Evolutionary conservation across 2,113 vertebrate genomes (phyloP), one percentile per base, ranked within the genome.

Genomic region (Gasterosteus nipponicus): DNA sequence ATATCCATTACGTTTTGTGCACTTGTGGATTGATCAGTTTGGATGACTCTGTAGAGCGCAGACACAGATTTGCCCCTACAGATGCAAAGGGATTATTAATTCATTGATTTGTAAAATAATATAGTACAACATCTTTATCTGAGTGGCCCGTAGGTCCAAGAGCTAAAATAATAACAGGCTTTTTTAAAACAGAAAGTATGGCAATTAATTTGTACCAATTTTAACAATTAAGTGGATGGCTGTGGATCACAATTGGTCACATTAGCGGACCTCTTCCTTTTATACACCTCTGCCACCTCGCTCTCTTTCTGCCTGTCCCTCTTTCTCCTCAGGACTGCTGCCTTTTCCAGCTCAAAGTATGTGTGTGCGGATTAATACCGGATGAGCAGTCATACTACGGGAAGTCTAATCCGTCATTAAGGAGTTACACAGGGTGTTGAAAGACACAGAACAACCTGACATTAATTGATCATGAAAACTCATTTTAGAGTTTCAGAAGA

Each of bases 351-450:
- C 77, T 86, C 76, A 66, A 42, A 69, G 78, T 78, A 68, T 77
- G 65, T 38, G 41, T 59, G 75, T 56, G 64, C 19, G 84, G 87
- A 89, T 90, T 91, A 91, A 86, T 19, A 16, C 82, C 81, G 90
- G 84, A 85, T 91, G 89, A 91, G 89, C 82, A 84, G 86, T 87
- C 84, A 57, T 76, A 87, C 82, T 75, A 86, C 88, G 82, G 89
- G 84, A 89, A 82, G 79, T 75, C 82, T 91, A 91, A 89, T 89
- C 87, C 86, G n/a, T 84, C 87, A 89, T 88, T 86, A 90, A 73
- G 63, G 78, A 80, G 81, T 75, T 90, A 84, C 85, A 83, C 53
- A 33, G 82, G 81, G 81, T 87, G 33, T 90, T 85, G 54, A 68
- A 78, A 73, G 71, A 78, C 61, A 79, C 56, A 57, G 70, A 72